Percentiles rank a stretch among this genome's conserved stretches.
These are phyloP conservation scores for Apis florea DNA, from an alignment of 1,140 invertebrate genomes.

Conservation along the genomic window DNA sequence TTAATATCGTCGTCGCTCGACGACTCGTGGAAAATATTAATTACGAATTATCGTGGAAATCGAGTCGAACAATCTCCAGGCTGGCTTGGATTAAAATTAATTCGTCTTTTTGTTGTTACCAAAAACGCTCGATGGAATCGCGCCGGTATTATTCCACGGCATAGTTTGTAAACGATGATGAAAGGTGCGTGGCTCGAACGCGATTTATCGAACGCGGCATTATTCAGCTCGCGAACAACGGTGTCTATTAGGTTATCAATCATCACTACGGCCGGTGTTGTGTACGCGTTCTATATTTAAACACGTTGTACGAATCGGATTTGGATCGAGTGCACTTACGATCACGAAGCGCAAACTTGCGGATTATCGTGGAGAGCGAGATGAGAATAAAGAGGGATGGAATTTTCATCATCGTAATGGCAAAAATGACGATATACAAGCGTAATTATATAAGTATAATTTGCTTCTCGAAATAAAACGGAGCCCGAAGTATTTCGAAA, in stretches of 20 bases:
- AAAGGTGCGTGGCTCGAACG: background rate
- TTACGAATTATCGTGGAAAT: background rate
- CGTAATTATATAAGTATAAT: too few relatives aligned
- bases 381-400: too few relatives aligned
- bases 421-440: too few relatives aligned
- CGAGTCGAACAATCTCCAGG: background rate
- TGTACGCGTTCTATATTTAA: background rate
- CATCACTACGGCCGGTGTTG: background rate
- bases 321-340: background rate
- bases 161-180: too few relatives aligned
- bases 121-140: too few relatives aligned
- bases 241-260: conserved; percentile 2
- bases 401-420: too few relatives aligned
- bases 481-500: too few relatives aligned
- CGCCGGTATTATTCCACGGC: too few relatives aligned
- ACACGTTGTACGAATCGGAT: conserved; percentile 11
- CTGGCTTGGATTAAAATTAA: background rate
- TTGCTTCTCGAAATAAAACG: too few relatives aligned
- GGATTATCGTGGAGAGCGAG: background rate
- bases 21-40: background rate
- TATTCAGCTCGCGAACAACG: conserved; percentile 15
- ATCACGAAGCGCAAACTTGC: background rate
- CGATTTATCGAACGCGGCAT: conserved; percentile 13
- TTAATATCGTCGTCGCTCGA: background rate
- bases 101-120: conserved; percentile 10